Percentiles rank a stretch among this genome's conserved stretches.
These are phyloP conservation scores for Cavia aperea DNA, from an alignment of 2,113 vertebrate genomes.

Conservation along the genomic window DNA sequence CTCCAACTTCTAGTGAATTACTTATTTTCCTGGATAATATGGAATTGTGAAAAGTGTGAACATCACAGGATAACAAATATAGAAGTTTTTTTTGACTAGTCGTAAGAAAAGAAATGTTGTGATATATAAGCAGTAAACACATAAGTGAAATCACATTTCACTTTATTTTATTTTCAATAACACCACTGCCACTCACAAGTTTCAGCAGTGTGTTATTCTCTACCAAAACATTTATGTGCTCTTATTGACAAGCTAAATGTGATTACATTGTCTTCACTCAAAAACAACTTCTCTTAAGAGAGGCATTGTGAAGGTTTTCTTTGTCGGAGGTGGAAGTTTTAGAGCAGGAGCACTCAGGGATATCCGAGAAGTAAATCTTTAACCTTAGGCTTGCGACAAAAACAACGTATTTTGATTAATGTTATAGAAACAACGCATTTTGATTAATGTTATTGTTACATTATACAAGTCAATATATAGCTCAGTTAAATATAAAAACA, in stretches of 20 bases:
- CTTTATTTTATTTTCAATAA: conserved; percentile 57
- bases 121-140: conserved; percentile 37
- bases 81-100: conserved; percentile 40
- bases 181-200: conserved; percentile 41
- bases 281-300: conserved; percentile 24
- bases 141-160: conserved; percentile 60
- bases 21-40: not conserved
- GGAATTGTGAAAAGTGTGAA: conserved; percentile 23
- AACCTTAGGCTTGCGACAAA: not conserved
- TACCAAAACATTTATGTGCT: conserved; percentile 29
- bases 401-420: not conserved
- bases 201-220: conserved; percentile 29
- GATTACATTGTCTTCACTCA: conserved; percentile 11
- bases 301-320: not conserved
- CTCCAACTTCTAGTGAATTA: not conserved
- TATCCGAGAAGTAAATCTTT: not conserved
- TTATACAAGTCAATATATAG: not conserved
- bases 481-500: not conserved
- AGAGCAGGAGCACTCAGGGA: not conserved
- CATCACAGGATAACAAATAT: conserved; percentile 29
- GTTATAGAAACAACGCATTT: not conserved
- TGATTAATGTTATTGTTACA: not conserved
- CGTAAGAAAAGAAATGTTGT: conserved; percentile 1
- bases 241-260: conserved; percentile 47
- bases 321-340: not conserved